Evolutionary conservation across 1,140 invertebrate species (phyloP).

Genomic region (Saccostrea echinata): DNA sequence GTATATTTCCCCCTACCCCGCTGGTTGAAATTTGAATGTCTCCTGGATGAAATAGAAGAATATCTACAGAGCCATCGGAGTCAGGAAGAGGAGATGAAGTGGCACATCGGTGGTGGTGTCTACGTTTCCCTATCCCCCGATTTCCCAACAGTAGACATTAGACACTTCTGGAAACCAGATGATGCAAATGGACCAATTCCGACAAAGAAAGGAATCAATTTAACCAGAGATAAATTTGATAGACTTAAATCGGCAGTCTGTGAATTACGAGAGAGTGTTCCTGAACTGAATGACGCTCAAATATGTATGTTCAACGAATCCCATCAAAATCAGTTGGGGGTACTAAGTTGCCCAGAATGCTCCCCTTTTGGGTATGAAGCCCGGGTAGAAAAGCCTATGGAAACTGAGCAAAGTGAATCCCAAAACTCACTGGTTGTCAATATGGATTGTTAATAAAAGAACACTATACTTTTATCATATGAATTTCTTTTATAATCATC

Average conservation of each 20-base stretch:
- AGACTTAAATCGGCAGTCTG: constrained; percentile 10
- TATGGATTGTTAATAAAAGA: not conserved
- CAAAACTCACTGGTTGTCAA: not conserved
- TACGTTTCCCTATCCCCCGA: not conserved
- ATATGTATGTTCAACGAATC: constrained; percentile 30
- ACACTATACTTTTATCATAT: not conserved
- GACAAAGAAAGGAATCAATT: constrained; percentile 29
- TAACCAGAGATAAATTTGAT: constrained; percentile 25
- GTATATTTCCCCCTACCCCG: constrained; percentile 34
- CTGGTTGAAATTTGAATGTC: constrained; percentile 44
- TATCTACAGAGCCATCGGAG: constrained; percentile 2
- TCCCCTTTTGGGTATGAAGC: constrained; percentile 1
- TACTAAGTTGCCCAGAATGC: constrained; percentile 39
- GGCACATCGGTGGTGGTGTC: constrained; percentile 12
- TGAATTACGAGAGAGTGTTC: not conserved
- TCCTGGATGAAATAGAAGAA: not conserved
- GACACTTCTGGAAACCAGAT: constrained; percentile 44
- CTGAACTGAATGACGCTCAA: constrained; percentile 42
- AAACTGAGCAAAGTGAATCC: not conserved
- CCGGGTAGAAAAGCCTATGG: not conserved
- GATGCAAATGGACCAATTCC: constrained; percentile 14
- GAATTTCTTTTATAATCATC: not conserved
- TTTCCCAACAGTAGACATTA: constrained; percentile 36
- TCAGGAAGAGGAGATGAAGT: constrained; percentile 28
- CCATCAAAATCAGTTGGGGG: constrained; percentile 34